A percentile compares a stretch with the other conserved stretches of the same genome.
phyloP scores from a whole-genome alignment of 2,888 invertebrate genomes.

The Blera fallax region DNA sequence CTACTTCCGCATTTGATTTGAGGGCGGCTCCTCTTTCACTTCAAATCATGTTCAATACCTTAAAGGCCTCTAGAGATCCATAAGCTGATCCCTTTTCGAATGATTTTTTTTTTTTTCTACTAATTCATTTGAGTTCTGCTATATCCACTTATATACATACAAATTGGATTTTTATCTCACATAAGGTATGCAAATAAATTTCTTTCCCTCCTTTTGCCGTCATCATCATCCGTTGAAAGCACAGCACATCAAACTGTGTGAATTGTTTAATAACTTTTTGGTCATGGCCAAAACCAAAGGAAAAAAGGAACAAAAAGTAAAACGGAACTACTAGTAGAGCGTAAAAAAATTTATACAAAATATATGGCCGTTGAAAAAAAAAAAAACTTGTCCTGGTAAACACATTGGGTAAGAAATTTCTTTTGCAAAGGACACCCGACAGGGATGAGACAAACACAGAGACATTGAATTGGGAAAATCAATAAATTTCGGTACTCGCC shows the following conservation, averaged over 20 bases:
- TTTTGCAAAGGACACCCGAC: background rate
- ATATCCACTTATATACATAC: background rate
- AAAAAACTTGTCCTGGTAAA: background rate
- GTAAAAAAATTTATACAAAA: background rate
- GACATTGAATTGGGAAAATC: constrained; percentile 6
- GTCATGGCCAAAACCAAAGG: background rate
- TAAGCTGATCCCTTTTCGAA: background rate
- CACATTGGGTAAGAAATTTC: background rate
- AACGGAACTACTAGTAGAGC: background rate
- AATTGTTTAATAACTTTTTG: background rate
- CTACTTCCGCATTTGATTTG: background rate
- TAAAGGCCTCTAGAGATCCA: background rate
- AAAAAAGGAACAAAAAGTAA: background rate
- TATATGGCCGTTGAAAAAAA: background rate
- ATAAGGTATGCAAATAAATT: background rate
- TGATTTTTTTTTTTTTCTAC: background rate
- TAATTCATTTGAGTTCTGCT: background rate
- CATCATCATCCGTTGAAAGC: background rate
- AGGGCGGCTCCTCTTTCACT: background rate
- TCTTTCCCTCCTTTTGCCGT: background rate
- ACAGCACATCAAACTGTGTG: background rate
- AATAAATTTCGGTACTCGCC: constrained; percentile 30
- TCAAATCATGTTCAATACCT: background rate
- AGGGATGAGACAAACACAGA: background rate
- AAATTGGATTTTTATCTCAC: background rate